phyloP scores from a whole-genome alignment of 2,113 vertebrate species.

The Rhea pennata region DNA sequence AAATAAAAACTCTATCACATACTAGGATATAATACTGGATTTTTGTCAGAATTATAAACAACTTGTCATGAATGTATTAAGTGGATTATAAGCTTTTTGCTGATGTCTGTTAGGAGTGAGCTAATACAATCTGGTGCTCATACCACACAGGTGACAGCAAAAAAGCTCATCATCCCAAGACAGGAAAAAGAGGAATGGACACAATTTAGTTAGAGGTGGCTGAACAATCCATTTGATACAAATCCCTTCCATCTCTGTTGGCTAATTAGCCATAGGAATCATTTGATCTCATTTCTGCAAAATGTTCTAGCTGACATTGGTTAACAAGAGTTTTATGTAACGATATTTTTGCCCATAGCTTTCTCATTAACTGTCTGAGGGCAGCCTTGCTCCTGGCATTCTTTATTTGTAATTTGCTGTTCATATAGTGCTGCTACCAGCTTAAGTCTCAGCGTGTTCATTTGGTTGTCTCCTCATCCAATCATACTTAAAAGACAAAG shows the following conservation, averaged over 20 bases:
- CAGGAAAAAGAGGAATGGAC: background rate
- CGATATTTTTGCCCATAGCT: background rate
- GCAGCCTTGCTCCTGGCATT: slow-evolving; percentile 8
- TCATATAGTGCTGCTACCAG: background rate
- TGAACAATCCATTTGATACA: slow-evolving; percentile 45
- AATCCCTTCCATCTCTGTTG: background rate
- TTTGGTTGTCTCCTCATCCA: background rate
- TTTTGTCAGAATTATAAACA: background rate
- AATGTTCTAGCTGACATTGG: background rate
- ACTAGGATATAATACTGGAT: background rate
- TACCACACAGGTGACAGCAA: background rate
- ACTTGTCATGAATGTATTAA: background rate
- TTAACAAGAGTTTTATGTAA: background rate
- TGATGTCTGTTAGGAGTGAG: background rate
- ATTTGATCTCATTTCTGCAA: slow-evolving; percentile 4
- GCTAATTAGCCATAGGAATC: background rate
- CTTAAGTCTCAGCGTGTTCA: slow-evolving; percentile 24
- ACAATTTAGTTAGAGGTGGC: background rate
- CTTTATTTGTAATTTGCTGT: slow-evolving; percentile 45
- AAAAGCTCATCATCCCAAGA: background rate
- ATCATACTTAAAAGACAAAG: background rate
- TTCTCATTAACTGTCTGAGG: slow-evolving; percentile 20
- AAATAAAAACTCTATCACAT: background rate
- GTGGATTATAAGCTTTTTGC: slow-evolving; percentile 24
- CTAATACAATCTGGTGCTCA: background rate